These are phyloP conservation scores for Muscicapa striata DNA, from an alignment of 2,797 vertebrate species.

Conservation along the genomic window DNA sequence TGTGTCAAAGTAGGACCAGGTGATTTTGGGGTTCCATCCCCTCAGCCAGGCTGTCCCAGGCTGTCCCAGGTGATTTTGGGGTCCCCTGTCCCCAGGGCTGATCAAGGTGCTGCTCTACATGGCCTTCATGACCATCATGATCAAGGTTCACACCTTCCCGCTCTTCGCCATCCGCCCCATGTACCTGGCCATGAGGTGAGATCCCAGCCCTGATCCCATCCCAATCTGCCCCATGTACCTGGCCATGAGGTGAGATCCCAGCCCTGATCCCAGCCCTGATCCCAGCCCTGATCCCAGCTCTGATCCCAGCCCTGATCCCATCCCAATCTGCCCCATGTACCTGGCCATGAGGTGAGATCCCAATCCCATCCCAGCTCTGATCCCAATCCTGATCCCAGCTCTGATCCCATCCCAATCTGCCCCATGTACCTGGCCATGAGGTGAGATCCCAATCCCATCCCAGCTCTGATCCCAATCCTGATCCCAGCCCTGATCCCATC, in stretches of 20 bases:
- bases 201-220: not conserved
- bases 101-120: conserved; percentile 97
- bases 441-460: too few species aligned
- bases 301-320: too few species aligned
- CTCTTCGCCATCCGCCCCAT: conserved; percentile 97
- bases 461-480: not conserved
- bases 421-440: too few species aligned
- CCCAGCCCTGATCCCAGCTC: not conserved
- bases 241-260: conserved; percentile 88
- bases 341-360: too few species aligned
- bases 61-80: not conserved
- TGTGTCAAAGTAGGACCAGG: too few species aligned
- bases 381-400: rapidly evolving
- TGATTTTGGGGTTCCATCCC: too few species aligned
- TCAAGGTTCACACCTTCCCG: conserved; percentile 98
- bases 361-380: too few species aligned
- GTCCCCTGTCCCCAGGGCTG: conserved; percentile 81
- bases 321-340: too few species aligned
- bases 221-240: conserved; percentile 98
- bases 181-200: conserved; percentile 98
- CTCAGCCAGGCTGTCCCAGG: too few species aligned
- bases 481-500: not conserved
- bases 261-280: rapidly evolving
- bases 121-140: conserved; percentile 99
- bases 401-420: too few species aligned